These are phyloP conservation scores for Chaenogobius annularis DNA, from an alignment of 2,113 vertebrate species.

Conservation along the genomic window DNA sequence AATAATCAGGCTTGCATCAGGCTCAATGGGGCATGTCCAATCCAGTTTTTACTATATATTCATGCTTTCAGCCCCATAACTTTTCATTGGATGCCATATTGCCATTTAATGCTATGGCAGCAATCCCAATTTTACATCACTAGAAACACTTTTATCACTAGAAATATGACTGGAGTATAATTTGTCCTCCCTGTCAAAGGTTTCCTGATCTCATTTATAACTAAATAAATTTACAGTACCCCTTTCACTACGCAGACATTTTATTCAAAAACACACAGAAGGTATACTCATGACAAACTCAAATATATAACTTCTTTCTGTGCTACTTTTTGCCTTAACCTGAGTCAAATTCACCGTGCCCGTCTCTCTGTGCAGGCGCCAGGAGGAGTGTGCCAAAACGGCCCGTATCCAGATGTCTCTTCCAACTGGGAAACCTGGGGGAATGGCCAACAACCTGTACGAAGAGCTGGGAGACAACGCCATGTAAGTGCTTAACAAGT, in stretches of 20 bases:
- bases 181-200: background rate
- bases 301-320: background rate
- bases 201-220: background rate
- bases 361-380: conserved; percentile 78
- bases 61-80: background rate
- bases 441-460: conserved; percentile 88
- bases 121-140: background rate
- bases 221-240: background rate
- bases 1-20: too few species aligned
- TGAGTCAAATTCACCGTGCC: conserved; percentile 15
- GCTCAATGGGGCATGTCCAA: too few species aligned
- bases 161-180: background rate
- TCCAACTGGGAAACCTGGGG: conserved; percentile 86
- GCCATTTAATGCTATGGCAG: background rate
- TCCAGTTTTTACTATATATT: too few species aligned
- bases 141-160: background rate
- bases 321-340: conserved; percentile 9
- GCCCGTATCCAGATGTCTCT: conserved; percentile 92
- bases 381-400: conserved; percentile 96
- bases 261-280: background rate
- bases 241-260: background rate
- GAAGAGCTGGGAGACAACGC: conserved; percentile 93
- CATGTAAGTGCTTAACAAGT: conserved; percentile 84
- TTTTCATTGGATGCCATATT: background rate
- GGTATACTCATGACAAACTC: background rate